These are phyloP conservation scores for Oostethus manadensis DNA, from an alignment of 2,113 vertebrate species.

Conservation along the genomic window DNA sequence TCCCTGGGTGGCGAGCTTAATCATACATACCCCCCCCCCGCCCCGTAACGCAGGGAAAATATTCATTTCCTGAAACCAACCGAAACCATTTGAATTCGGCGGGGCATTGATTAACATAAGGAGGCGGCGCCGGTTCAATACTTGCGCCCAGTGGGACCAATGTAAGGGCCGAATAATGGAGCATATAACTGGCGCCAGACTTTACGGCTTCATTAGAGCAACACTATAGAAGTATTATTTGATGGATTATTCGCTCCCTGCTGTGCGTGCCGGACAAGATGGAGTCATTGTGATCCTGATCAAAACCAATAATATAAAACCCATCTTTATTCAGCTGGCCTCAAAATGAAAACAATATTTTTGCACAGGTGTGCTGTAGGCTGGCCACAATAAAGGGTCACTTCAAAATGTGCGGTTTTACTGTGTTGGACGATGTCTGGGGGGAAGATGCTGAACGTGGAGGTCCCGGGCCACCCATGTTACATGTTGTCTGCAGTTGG, in stretches of 20 bases:
- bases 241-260: slow-evolving; percentile 14
- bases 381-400: too few species aligned
- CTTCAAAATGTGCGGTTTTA: too few species aligned
- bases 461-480: too few species aligned
- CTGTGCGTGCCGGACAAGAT: slow-evolving; percentile 64
- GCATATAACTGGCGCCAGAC: slow-evolving; percentile 74
- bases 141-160: slow-evolving; percentile 75
- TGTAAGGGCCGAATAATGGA: slow-evolving; percentile 74
- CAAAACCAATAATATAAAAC: slow-evolving; percentile 69
- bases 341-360: too few species aligned
- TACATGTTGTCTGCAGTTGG: too few species aligned
- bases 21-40: slow-evolving; percentile 32
- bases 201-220: slow-evolving; percentile 85
- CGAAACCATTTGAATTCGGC: slow-evolving; percentile 78
- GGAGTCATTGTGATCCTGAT: slow-evolving; percentile 68
- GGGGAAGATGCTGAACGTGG: too few species aligned
- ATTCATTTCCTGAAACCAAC: slow-evolving; percentile 78
- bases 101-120: slow-evolving; percentile 79
- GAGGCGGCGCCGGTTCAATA: slow-evolving; percentile 73
- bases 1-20: slow-evolving; percentile 60
- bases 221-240: slow-evolving; percentile 72
- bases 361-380: too few species aligned
- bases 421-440: too few species aligned
- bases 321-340: too few species aligned
- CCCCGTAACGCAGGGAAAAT: slow-evolving; percentile 55